A percentile compares a stretch with the other conserved stretches of the same genome.
Evolutionary conservation across 35 echinoderm and acorn worm genomes (phyloP).

Genomic region (Heliocidaris erythrogramma): DNA sequence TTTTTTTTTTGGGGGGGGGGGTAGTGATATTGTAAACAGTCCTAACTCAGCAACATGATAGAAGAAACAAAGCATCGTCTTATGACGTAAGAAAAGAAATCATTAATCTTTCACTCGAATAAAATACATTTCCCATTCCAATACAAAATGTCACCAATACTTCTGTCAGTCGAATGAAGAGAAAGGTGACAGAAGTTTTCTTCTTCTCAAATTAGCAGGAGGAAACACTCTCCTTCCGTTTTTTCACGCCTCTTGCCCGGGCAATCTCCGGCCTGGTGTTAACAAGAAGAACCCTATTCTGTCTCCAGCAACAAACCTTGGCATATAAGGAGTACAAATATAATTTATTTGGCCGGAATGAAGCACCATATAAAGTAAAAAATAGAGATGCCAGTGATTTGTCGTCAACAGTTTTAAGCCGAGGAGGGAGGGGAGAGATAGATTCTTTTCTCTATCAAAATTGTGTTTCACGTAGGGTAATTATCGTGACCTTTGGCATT

Average conservation of each 20-base stretch:
- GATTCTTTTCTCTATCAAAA: too few relatives aligned
- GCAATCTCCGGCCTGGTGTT: not conserved
- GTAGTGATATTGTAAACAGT: too few relatives aligned
- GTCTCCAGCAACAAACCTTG: not conserved
- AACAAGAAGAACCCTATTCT: not conserved
- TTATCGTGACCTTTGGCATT: too few relatives aligned
- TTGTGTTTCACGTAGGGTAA: too few relatives aligned
- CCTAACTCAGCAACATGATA: too few relatives aligned
- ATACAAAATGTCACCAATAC: not conserved
- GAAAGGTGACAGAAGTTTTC: not conserved
- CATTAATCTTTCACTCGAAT: not conserved
- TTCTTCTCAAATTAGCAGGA: not conserved
- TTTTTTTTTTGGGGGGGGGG: too few relatives aligned
- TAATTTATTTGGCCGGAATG: not conserved
- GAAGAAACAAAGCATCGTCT: too few relatives aligned
- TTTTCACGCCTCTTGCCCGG: not conserved
- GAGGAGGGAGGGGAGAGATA: not conserved
- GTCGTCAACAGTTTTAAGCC: not conserved
- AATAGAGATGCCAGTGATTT: not conserved
- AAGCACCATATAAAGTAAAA: not conserved
- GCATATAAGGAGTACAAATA: not conserved
- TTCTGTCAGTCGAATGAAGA: not conserved
- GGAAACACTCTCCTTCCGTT: not conserved
- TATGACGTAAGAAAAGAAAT: too few relatives aligned
- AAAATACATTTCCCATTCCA: not conserved